Evolutionary conservation across 2,888 invertebrate genomes (phyloP).

Genomic region (Odontomyia ornata): DNA sequence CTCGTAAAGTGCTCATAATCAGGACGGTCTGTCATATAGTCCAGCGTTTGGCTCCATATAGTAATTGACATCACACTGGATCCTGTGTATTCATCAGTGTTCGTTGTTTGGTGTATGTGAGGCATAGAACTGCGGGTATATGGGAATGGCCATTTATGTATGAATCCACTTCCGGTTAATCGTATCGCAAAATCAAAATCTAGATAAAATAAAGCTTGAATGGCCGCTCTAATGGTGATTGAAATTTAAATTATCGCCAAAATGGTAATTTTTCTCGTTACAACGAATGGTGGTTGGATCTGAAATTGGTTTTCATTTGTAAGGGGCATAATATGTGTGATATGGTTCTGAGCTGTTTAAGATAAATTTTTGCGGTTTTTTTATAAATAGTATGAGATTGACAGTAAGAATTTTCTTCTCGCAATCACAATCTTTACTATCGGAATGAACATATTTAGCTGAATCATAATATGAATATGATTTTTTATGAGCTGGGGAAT

Average conservation of each 20-base stretch:
- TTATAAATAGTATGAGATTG: no score
- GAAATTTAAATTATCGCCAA: constrained; percentile 40
- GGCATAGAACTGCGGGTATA: not conserved
- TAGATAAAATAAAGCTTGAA: constrained; percentile 19
- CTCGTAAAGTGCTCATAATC: constrained; percentile 13
- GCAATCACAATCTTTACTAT: no score
- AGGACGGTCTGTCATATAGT: constrained; percentile 5
- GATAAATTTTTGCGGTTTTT: no score
- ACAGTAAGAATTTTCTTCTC: no score
- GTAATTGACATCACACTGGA: not conserved
- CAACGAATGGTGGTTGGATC: not conserved
- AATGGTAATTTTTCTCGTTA: constrained; percentile 23
- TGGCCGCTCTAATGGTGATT: constrained; percentile 40
- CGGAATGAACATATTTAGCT: no score
- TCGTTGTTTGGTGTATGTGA: not conserved
- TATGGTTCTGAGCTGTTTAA: no score
- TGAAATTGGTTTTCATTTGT: no score
- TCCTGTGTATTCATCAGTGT: not conserved
- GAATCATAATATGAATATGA: no score
- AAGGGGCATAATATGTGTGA: no score
- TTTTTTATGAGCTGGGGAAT: no score
- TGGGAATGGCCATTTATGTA: not conserved
- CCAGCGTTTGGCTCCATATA: not conserved
- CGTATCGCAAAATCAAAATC: constrained; percentile 3
- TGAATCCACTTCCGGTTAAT: constrained; percentile 7